Evolutionary conservation across 1,140 invertebrate genomes (phyloP).

Genomic region (Drosophila gunungcola): DNA sequence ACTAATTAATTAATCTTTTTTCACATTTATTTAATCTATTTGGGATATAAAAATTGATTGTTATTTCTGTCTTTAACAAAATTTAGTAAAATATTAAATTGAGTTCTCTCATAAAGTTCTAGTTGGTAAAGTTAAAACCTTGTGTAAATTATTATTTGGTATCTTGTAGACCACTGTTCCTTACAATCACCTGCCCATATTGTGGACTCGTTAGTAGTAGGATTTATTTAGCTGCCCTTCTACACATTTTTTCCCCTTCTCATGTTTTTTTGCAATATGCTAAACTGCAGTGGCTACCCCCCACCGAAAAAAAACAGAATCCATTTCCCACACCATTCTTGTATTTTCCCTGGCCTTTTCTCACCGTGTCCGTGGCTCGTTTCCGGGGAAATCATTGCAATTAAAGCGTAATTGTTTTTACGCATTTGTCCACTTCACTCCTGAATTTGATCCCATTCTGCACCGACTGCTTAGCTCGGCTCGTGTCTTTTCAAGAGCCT

Average conservation of each 20-base stretch:
- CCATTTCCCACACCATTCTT: neutral
- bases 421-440: conserved; percentile 63
- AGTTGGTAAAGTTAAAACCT: too few relatives aligned
- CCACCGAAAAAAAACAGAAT: neutral
- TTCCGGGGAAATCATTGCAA: conserved; percentile 75
- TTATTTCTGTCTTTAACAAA: too few relatives aligned
- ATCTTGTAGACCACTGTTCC: conserved; percentile 3
- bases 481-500: conserved; percentile 59
- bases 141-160: too few relatives aligned
- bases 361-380: conserved; percentile 11
- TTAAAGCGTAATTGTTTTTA: conserved; percentile 80
- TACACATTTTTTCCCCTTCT: neutral
- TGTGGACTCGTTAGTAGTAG: conserved; percentile 4
- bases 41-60: too few relatives aligned
- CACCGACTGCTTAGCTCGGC: conserved; percentile 57
- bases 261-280: conserved; percentile 14
- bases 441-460: neutral
- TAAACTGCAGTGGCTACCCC: conserved; percentile 9
- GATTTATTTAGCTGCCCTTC: neutral
- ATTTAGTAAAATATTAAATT: too few relatives aligned
- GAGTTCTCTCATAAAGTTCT: too few relatives aligned
- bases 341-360: conserved; percentile 32
- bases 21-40: too few relatives aligned
- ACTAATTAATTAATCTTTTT: too few relatives aligned
- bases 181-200: conserved; percentile 1